A percentile compares a stretch with the other conserved stretches of the same genome.
These are phyloP conservation scores for Protonemura montana DNA, from an alignment of 2,888 invertebrate species.

Conservation along the genomic window DNA sequence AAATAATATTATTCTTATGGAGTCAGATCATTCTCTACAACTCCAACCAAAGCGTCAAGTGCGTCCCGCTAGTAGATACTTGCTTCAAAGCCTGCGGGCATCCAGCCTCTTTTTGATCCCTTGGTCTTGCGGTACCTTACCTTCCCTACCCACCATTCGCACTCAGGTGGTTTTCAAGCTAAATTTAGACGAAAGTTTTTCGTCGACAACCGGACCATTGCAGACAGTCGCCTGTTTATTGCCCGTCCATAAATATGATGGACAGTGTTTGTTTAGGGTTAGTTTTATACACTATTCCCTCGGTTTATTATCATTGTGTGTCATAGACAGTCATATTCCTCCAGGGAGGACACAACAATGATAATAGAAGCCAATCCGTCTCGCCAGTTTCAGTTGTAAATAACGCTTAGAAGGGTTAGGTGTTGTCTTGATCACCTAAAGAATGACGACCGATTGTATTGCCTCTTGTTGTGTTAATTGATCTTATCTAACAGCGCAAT, in stretches of 20 bases:
- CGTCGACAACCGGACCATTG: background rate
- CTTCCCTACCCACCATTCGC: background rate
- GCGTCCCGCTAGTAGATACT: background rate
- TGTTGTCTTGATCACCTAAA: background rate
- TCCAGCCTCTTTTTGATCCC: background rate
- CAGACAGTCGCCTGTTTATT: slow-evolving; percentile 23
- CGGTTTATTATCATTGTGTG: background rate
- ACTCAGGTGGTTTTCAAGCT: background rate
- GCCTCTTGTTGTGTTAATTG: background rate
- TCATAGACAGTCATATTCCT: background rate
- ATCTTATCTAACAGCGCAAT: background rate
- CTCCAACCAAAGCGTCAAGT: background rate
- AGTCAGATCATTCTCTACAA: too few species aligned
- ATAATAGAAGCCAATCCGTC: background rate
- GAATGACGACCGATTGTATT: background rate
- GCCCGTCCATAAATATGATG: slow-evolving; percentile 16
- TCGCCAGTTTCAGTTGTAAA: background rate
- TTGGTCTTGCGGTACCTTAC: slow-evolving; percentile 1
- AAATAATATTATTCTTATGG: too few species aligned
- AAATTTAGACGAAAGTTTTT: background rate
- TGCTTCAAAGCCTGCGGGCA: background rate
- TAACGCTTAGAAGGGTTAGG: background rate
- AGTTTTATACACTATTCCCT: background rate
- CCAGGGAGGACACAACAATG: background rate
- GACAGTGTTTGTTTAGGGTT: background rate